These are phyloP conservation scores for Ceratotherium simum DNA, from an alignment of 2,113 vertebrate species.

Conservation along the genomic window DNA sequence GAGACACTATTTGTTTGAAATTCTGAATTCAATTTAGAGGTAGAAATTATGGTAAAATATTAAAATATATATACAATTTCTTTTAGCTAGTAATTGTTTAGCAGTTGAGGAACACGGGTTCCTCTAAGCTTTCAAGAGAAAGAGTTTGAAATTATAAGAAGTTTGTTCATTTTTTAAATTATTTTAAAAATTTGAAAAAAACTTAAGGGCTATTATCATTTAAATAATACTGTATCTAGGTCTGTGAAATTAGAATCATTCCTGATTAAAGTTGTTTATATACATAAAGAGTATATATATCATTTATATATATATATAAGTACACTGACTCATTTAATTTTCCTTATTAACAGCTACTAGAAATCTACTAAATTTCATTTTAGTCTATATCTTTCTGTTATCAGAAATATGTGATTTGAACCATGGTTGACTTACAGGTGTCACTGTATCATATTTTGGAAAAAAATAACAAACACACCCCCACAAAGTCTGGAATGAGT, in stretches of 20 bases:
- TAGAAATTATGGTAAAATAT: constrained; percentile 56
- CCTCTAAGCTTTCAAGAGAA: neutral
- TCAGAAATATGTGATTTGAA: constrained; percentile 75
- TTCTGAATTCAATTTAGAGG: constrained; percentile 71
- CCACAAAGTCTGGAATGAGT: constrained; percentile 48
- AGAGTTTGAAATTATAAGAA: neutral
- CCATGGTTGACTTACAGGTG: constrained; percentile 57
- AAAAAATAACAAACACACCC: neutral
- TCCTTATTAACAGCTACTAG: constrained; percentile 76
- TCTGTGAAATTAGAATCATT: constrained; percentile 31
- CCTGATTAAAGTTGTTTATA: constrained; percentile 22
- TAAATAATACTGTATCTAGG: neutral
- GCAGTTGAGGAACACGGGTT: neutral
- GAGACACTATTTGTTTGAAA: constrained; percentile 39
- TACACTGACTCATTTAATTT: constrained; percentile 52
- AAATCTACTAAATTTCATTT: constrained; percentile 75
- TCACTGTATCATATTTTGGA: neutral
- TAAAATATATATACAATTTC: neutral
- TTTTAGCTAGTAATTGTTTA: neutral
- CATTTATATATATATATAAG: neutral
- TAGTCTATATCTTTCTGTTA: constrained; percentile 69
- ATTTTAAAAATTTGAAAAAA: constrained; percentile 15
- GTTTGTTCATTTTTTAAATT: neutral
- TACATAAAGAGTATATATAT: constrained; percentile 37
- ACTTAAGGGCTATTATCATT: neutral